phyloP scores from a whole-genome alignment of 2,797 vertebrate species.

The Hoplostethus atlanticus region DNA sequence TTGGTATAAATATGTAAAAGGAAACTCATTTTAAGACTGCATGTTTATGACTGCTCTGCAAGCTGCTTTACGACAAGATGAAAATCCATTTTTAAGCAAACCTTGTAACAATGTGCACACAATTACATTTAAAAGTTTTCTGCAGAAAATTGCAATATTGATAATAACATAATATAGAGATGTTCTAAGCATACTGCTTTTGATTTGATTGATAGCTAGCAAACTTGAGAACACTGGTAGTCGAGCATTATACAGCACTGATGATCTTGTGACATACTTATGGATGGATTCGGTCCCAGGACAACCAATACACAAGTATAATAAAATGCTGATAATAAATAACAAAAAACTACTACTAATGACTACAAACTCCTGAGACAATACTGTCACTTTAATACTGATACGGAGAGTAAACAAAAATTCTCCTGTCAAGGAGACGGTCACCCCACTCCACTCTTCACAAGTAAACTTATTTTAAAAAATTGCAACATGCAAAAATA shows the following conservation, averaged over 20 bases:
- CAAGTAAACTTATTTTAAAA: constrained; percentile 52
- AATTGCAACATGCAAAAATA: constrained; percentile 77
- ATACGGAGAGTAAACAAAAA: constrained; percentile 76
- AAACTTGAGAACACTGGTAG: constrained; percentile 78
- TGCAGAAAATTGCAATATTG: constrained; percentile 59
- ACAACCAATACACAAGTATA: constrained; percentile 62
- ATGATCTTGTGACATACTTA: constrained; percentile 56
- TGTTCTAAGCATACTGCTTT: constrained; percentile 81
- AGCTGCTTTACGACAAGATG: constrained; percentile 69
- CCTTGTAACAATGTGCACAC: constrained; percentile 69
- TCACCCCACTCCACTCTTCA: constrained; percentile 56
- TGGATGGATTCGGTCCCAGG: constrained; percentile 42
- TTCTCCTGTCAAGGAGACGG: constrained; percentile 56
- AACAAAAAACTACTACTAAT: constrained; percentile 58
- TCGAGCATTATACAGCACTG: constrained; percentile 71
- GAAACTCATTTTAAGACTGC: constrained; percentile 77
- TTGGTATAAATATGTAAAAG: constrained; percentile 84
- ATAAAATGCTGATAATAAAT: constrained; percentile 78
- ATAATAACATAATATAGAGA: constrained; percentile 58
- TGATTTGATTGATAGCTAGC: constrained; percentile 83
- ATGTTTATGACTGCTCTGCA: constrained; percentile 69
- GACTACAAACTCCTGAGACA: constrained; percentile 83
- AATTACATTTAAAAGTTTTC: constrained; percentile 67
- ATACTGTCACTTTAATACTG: constrained; percentile 82
- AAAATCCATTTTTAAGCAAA: constrained; percentile 71